Evolutionary conservation across 2,888 invertebrate genomes (phyloP).

Genomic region (Danaus chrysippus): DNA sequence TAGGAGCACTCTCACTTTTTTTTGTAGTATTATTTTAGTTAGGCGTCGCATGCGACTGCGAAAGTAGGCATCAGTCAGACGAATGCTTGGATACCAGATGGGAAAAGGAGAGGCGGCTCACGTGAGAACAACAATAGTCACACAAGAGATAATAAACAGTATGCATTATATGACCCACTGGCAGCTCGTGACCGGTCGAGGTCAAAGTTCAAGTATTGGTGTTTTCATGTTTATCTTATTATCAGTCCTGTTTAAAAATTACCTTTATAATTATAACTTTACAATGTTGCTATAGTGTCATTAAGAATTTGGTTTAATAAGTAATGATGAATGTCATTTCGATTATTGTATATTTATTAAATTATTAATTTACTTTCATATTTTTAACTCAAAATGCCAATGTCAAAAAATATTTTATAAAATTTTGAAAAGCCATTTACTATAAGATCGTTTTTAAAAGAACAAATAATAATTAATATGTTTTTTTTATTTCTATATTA

Average conservation of each 20-base stretch:
- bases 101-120: slow-evolving; percentile 45
- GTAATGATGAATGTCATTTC: too few relatives aligned
- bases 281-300: not conserved
- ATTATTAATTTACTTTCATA: too few relatives aligned
- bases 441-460: too few relatives aligned
- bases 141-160: slow-evolving; percentile 32
- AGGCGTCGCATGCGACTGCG: slow-evolving; percentile 45
- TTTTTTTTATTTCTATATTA: too few relatives aligned
- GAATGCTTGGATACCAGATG: slow-evolving; percentile 43
- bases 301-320: too few relatives aligned
- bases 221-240: not conserved
- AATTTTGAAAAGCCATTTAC: too few relatives aligned
- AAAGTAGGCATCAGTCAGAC: slow-evolving; percentile 57
- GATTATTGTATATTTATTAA: too few relatives aligned
- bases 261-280: not conserved
- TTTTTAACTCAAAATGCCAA: too few relatives aligned
- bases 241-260: not conserved
- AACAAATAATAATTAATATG: too few relatives aligned
- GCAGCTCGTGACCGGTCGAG: slow-evolving; percentile 23
- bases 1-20: slow-evolving; percentile 32
- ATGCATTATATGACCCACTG: slow-evolving; percentile 22
- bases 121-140: slow-evolving; percentile 53
- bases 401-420: too few relatives aligned
- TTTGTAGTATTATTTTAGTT: slow-evolving; percentile 24
- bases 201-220: slow-evolving; percentile 30